A percentile compares a stretch with the other conserved stretches of the same genome.
phyloP scores from a whole-genome alignment of 2,113 vertebrate species.

The Ptilorrhoa leucosticta region DNA sequence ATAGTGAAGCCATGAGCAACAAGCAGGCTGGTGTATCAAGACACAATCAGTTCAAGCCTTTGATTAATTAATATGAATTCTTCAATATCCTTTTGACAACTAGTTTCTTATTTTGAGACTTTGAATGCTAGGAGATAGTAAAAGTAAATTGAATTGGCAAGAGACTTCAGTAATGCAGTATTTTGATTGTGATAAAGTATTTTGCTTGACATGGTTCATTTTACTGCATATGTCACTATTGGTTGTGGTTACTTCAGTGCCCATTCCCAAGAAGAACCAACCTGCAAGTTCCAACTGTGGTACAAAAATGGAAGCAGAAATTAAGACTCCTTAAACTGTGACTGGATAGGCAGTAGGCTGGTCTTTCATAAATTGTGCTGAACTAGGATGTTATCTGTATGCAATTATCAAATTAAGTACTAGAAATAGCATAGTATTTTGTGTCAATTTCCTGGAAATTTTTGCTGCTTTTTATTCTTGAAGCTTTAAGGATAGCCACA shows the following conservation, averaged over 20 bases:
- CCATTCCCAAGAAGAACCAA: background rate
- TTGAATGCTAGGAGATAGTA: background rate
- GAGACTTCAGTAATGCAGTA: background rate
- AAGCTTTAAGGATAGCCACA: background rate
- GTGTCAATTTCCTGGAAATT: background rate
- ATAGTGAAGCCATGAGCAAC: background rate
- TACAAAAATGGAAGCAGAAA: background rate
- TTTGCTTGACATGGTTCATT: background rate
- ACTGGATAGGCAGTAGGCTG: background rate
- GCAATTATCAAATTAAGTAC: background rate
- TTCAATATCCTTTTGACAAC: background rate
- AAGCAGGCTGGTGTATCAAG: background rate
- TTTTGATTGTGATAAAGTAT: background rate
- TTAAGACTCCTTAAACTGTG: background rate
- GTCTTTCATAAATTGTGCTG: background rate
- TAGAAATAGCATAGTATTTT: background rate
- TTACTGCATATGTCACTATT: accelerated
- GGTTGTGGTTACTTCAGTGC: background rate
- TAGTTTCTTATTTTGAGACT: background rate
- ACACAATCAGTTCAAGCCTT: background rate
- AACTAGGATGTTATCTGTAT: background rate
- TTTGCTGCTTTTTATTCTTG: background rate
- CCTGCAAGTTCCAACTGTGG: background rate
- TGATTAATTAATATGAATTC: background rate
- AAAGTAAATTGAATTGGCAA: background rate